phyloP scores from a whole-genome alignment of 2,113 vertebrate genomes.

The Passer domesticus region DNA sequence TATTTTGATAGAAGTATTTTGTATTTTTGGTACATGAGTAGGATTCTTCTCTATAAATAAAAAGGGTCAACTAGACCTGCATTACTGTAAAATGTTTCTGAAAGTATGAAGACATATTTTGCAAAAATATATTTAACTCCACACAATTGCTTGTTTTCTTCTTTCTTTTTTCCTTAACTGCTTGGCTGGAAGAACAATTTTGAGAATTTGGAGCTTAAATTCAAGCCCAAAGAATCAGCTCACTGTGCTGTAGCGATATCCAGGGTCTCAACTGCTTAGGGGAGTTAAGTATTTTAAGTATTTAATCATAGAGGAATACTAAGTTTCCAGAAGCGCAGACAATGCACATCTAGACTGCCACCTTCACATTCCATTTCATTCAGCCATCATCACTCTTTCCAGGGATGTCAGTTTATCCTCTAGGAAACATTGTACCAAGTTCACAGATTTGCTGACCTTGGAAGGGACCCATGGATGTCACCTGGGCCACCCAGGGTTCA shows the following conservation, averaged over 20 bases:
- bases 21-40: background rate
- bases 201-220: background rate
- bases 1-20: background rate
- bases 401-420: background rate
- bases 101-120: background rate
- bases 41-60: background rate
- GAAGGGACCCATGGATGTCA: background rate
- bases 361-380: background rate
- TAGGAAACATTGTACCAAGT: fast-evolving
- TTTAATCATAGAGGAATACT: background rate
- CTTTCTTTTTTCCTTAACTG: background rate
- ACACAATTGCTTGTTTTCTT: background rate
- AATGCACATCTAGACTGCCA: fast-evolving
- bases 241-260: background rate
- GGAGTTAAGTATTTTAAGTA: background rate
- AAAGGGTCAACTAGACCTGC: background rate
- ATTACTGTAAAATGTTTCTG: background rate
- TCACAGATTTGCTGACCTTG: background rate
- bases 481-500: background rate
- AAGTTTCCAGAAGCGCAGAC: background rate
- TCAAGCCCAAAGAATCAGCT: background rate
- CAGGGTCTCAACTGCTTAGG: background rate
- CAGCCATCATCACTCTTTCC: background rate
- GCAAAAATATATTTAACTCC: background rate
- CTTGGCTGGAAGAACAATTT: background rate